These are phyloP conservation scores for Protobothrops mucrosquamatus DNA, from an alignment of 2,113 vertebrate genomes.

Conservation along the genomic window DNA sequence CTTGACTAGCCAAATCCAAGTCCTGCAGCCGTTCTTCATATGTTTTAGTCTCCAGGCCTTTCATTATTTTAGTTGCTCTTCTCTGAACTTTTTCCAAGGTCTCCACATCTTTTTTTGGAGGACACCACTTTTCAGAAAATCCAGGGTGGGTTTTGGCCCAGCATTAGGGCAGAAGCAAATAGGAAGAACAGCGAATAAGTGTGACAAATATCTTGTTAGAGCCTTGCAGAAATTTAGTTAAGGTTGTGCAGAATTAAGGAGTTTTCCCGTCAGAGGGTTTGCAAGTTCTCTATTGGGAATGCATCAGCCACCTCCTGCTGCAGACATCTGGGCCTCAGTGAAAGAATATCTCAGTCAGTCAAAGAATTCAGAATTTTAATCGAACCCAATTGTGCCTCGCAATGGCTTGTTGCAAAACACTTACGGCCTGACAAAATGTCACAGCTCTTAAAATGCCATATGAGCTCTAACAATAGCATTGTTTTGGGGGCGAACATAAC, in stretches of 20 bases:
- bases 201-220: background rate
- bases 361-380: background rate
- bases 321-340: background rate
- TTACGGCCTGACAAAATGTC: slow-evolving; percentile 2
- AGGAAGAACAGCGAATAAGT: background rate
- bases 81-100: too few species aligned
- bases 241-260: background rate
- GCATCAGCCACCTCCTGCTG: background rate
- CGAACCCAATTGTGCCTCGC: background rate
- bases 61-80: too few species aligned
- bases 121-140: background rate
- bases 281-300: background rate
- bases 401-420: background rate
- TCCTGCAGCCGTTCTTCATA: too few species aligned
- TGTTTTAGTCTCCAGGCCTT: too few species aligned
- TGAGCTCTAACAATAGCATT: slow-evolving; percentile 15
- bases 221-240: background rate
- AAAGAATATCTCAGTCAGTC: background rate
- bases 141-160: background rate
- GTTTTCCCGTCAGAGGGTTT: background rate
- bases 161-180: background rate
- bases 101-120: background rate
- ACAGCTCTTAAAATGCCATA: slow-evolving; percentile 24
- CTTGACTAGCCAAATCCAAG: too few species aligned
- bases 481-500: background rate